Base-by-base conservation (phyloP, 2,888 invertebrate species). In the Gastrophysa polygoni region DNA sequence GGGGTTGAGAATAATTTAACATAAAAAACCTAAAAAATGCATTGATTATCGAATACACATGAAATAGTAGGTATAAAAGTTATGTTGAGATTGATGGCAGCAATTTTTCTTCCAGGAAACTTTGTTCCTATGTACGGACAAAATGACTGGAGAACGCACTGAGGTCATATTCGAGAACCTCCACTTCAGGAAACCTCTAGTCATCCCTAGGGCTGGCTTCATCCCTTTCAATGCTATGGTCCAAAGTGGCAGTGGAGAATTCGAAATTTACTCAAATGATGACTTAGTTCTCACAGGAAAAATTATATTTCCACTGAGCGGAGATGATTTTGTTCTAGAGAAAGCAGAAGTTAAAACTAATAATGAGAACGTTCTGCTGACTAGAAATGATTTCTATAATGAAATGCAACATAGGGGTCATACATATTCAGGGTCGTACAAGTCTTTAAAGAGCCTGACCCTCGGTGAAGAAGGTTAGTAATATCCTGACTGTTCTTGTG, bases 361-460 rank as follows among this genome's bases (percentile, higher is more conserved):
- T 78, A 83, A 62, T 10, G 83, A 83, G 58, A 74, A 83, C 43
- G 83, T 85, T 34, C 83, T 84, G 48, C 73, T 91, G 73, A 81
- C 86, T 0, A 84, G 84, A 1, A 87, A 85, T 68, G 91, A 90
- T 78, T 85, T 91, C 74, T 91, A 91, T 73, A 89, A 87, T 68
- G 90, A 91, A 75, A 79, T 92, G 48, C 83, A 87, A 67, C 84
- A 92, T 1, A 84, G 91, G 71, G 91, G 91, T 1, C 89, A 91
- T 74, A 89, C 78, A 59, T 81, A 79, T 61, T 69, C 73, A 1
- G 80, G 77, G 8, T 56, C 59, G 0, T 82, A 74, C 69, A 79
- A 77, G 55, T 63, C 68, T 3, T 73, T 82, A 20, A 78, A 80
- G 58, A 72, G 62, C 32, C 54, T 81, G 17, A 72, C 61, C 6